Evolutionary conservation across 2,888 invertebrate genomes (phyloP).

Genomic region (Meandrusa payeni): DNA sequence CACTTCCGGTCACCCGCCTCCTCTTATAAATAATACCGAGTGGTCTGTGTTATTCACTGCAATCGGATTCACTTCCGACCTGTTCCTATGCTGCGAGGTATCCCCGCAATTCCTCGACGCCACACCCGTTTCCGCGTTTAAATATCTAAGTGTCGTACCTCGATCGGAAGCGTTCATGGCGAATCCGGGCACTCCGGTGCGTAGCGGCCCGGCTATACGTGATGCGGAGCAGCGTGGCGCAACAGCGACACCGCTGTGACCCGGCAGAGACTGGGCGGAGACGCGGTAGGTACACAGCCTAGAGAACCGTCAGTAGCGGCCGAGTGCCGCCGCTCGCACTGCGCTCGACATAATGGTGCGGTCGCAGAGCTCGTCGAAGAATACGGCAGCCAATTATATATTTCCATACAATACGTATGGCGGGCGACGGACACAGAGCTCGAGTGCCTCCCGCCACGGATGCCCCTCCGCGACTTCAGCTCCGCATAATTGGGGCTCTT

Average conservation of each 20-base stretch:
- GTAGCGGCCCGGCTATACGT: conserved; percentile 42
- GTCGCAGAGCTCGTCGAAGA: conserved; percentile 75
- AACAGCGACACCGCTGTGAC: conserved; percentile 1
- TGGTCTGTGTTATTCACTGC: conserved; percentile 57
- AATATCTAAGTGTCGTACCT: conserved; percentile 32
- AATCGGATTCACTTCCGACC: conserved; percentile 68
- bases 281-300: conserved; percentile 48
- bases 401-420: conserved; percentile 75
- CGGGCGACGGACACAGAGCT: conserved; percentile 63
- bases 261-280: conserved; percentile 47
- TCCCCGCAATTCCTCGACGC: no score
- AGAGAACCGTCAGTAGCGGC: conserved; percentile 73
- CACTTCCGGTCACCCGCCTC: conserved; percentile 40
- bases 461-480: conserved; percentile 32
- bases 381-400: conserved; percentile 76
- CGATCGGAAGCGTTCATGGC: conserved; percentile 71
- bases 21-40: conserved; percentile 43
- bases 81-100: conserved; percentile 52
- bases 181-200: conserved; percentile 44
- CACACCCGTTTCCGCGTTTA: no score
- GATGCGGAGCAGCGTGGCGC: conserved; percentile 34
- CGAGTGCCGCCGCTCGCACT: conserved; percentile 71
- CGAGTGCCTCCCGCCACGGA: conserved; percentile 57
- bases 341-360: conserved; percentile 73
- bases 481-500: conserved; percentile 10